Conservation (phyloP, 2,113 vertebrate species). For the Xiphophorus maculatus region DNA sequence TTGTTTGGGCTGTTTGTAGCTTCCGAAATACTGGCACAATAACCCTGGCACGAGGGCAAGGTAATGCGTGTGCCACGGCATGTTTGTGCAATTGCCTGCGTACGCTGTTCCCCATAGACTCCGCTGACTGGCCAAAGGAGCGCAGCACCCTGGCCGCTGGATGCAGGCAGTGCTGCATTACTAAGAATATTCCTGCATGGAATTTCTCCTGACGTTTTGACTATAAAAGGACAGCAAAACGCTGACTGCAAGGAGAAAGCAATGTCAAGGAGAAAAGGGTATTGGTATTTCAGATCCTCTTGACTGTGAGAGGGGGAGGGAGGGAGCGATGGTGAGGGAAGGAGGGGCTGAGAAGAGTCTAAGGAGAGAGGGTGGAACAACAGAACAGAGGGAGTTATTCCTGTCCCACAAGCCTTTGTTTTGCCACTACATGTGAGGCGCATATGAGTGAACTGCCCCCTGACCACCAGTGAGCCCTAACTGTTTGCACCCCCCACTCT, state of each 20-base stretch:
- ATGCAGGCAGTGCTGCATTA: conserved; percentile 76
- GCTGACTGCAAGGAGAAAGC: conserved; percentile 81
- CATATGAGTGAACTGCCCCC: conserved; percentile 47
- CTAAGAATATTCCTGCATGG: conserved; percentile 80
- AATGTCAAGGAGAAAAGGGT: conserved; percentile 97
- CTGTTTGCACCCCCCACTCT: conserved; percentile 53
- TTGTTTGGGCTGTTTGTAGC: conserved; percentile 58
- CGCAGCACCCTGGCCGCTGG: conserved; percentile 32
- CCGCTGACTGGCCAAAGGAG: conserved; percentile 34
- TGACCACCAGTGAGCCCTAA: conserved; percentile 63
- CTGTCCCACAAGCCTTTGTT: conserved; percentile 68
- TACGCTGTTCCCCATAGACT: conserved; percentile 65
- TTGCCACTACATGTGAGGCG: conserved; percentile 51
- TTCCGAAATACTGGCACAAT: conserved; percentile 63
- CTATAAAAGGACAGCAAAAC: conserved; percentile 98
- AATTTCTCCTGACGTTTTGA: conserved; percentile 87
- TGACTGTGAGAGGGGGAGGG: conserved; percentile 73
- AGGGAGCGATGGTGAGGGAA: conserved; percentile 51
- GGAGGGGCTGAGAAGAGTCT: conserved; percentile 70
- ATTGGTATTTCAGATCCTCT: conserved; percentile 99
- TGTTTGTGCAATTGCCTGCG: conserved; percentile 49
- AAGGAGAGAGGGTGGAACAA: conserved; percentile 57
- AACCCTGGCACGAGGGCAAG: conserved; percentile 60
- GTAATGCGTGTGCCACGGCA: conserved; percentile 68
- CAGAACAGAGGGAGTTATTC: conserved; percentile 66